These are phyloP conservation scores for Brachystomella parvula DNA, from an alignment of 1,140 invertebrate genomes.

Conservation along the genomic window DNA sequence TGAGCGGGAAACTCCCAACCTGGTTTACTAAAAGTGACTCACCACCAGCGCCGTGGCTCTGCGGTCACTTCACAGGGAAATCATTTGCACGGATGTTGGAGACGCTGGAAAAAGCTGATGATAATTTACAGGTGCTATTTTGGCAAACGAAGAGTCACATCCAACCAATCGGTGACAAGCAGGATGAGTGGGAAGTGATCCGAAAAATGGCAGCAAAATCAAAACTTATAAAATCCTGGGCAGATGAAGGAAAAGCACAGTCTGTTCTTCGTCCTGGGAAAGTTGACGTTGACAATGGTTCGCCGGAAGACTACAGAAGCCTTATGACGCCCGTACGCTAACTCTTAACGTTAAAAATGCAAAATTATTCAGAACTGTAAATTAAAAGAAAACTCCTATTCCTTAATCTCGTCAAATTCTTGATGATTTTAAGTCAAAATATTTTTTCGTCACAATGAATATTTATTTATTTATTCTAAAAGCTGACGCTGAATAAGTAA, in stretches of 20 bases:
- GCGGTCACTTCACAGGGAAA: constrained; percentile 7
- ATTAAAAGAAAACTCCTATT: too few relatives aligned
- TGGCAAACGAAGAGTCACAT: constrained; percentile 8
- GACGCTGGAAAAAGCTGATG: not conserved
- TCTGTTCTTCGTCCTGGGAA: not conserved
- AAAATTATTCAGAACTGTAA: too few relatives aligned
- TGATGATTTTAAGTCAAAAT: too few relatives aligned
- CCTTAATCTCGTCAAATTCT: too few relatives aligned
- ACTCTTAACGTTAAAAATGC: too few relatives aligned
- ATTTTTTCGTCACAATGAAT: too few relatives aligned
- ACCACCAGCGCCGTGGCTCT: not conserved
- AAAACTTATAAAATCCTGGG: not conserved
- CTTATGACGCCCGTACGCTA: not conserved
- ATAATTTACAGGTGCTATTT: not conserved
- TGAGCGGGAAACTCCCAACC: not conserved
- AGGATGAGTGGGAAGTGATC: not conserved
- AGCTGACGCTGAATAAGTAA: too few relatives aligned
- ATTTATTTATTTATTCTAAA: too few relatives aligned
- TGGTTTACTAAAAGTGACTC: not conserved
- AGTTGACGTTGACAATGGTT: not conserved
- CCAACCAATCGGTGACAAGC: not conserved
- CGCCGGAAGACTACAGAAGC: not conserved
- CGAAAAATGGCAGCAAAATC: not conserved
- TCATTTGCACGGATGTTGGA: constrained; percentile 9
- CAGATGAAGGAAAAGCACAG: not conserved